Percentiles rank a stretch among this genome's conserved stretches.
Conservation (phyloP, 2,113 vertebrate genomes). For the Plecturocebus donacophilus region DNA sequence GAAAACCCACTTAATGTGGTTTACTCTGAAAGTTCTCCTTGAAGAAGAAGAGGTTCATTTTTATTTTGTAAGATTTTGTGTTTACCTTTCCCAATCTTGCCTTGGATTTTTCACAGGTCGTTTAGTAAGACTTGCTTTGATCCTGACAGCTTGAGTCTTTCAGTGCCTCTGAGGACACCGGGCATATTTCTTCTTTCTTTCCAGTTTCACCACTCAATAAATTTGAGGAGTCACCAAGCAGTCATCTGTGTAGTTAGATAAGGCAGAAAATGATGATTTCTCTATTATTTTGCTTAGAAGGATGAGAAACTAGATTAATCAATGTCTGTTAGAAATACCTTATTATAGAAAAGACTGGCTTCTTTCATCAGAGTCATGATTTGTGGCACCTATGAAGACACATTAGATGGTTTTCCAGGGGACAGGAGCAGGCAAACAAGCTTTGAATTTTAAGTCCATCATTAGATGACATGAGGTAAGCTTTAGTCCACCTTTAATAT, state of each 20-base stretch:
- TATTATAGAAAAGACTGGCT: not conserved
- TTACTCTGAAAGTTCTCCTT: not conserved
- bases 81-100: not conserved
- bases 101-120: not conserved
- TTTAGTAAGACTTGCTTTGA: not conserved
- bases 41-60: not conserved
- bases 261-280: slow-evolving; percentile 60
- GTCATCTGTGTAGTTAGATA: slow-evolving; percentile 64
- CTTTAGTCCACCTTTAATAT: not conserved
- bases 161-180: not conserved
- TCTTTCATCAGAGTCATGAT: slow-evolving; percentile 4
- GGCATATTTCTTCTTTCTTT: slow-evolving; percentile 14
- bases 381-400: not conserved
- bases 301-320: slow-evolving; percentile 43
- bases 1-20: not conserved
- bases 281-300: slow-evolving; percentile 46
- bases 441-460: not conserved
- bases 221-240: slow-evolving; percentile 40
- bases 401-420: not conserved
- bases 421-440: not conserved
- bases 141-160: not conserved
- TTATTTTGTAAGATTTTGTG: not conserved
- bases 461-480: not conserved
- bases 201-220: slow-evolving; percentile 15
- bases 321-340: not conserved